A percentile compares a stretch with the other conserved stretches of the same genome.
Evolutionary conservation across 2,113 vertebrate genomes (phyloP).

Genomic region (Ictalurus punctatus): DNA sequence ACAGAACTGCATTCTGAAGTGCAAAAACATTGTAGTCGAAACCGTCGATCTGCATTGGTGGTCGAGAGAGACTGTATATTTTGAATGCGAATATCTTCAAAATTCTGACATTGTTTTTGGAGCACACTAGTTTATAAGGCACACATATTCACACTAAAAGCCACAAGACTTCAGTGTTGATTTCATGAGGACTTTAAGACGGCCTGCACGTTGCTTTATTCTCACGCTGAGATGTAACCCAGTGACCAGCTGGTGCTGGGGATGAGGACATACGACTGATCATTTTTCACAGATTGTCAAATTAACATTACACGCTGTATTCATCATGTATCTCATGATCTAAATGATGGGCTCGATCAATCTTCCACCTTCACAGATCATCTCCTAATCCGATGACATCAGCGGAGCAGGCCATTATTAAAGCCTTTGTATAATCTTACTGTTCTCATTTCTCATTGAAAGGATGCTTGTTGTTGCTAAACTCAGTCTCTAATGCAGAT

Average conservation of each 20-base stretch:
- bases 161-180: too few species aligned
- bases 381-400: conserved; percentile 3
- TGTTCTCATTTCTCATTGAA: background rate
- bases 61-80: too few species aligned
- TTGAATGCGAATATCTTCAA: too few species aligned
- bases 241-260: background rate
- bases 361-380: background rate
- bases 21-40: too few species aligned
- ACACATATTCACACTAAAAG: too few species aligned
- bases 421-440: background rate
- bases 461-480: background rate
- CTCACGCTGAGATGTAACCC: background rate
- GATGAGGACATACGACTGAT: background rate
- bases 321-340: background rate
- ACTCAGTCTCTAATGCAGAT: background rate
- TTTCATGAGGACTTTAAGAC: too few species aligned
- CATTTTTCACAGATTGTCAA: background rate
- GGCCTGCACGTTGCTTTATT: background rate
- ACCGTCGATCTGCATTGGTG: too few species aligned
- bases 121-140: too few species aligned
- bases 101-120: too few species aligned
- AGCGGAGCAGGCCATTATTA: background rate
- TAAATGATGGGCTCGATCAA: background rate
- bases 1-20: too few species aligned
- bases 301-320: too few species aligned